These are phyloP conservation scores for Bursaphelenchus okinawaensis DNA, from an alignment of 2,888 invertebrate genomes.

Conservation along the genomic window DNA sequence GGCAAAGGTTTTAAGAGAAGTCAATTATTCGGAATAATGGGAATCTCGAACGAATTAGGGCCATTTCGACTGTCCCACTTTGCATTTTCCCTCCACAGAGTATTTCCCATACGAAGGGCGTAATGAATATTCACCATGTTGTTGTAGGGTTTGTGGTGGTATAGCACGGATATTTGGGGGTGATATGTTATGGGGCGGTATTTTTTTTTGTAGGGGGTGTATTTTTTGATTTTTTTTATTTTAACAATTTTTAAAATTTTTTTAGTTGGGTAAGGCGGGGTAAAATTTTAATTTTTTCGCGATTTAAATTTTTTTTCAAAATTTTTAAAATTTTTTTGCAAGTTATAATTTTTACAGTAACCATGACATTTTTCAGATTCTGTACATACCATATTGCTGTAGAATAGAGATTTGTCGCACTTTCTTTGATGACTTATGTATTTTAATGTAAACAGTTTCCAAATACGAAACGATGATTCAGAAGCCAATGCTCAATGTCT, in stretches of 20 bases:
- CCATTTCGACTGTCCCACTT: background rate
- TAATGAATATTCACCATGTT: background rate
- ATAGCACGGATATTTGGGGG: no score
- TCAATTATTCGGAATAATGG: background rate
- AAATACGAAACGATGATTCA: background rate
- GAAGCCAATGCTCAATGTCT: slow-evolving; percentile 8
- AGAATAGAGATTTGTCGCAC: background rate
- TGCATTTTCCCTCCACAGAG: background rate
- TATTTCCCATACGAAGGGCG: background rate
- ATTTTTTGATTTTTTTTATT: no score
- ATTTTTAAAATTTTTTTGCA: background rate
- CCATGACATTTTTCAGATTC: background rate
- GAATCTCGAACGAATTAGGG: background rate
- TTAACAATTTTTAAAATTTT: no score
- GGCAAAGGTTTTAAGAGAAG: no score
- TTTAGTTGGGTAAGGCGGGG: no score
- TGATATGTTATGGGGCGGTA: no score
- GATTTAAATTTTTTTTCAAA: background rate
- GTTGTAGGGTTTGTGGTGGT: no score
- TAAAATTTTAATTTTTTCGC: no score
- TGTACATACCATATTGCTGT: background rate
- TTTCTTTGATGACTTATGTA: background rate
- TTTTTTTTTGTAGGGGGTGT: no score
- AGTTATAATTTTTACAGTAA: background rate
- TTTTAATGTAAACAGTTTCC: background rate